phyloP scores from a whole-genome alignment of 2,797 vertebrate genomes.

The Diplodus puntazzo region DNA sequence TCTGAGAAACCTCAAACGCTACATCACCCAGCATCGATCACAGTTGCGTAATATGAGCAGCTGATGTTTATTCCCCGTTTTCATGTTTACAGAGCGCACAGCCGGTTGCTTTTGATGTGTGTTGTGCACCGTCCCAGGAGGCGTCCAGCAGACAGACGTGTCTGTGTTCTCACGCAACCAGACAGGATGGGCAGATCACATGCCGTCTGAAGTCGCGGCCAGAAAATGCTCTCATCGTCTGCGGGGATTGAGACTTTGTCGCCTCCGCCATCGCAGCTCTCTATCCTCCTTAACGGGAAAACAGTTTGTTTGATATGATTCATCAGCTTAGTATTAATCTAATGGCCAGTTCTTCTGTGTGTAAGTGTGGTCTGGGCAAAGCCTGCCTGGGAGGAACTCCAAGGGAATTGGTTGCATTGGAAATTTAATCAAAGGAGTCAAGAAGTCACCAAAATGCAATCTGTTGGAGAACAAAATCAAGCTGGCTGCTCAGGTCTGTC shows the following conservation, averaged over 20 bases:
- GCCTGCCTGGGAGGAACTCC: constrained; percentile 6
- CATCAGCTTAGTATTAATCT: constrained; percentile 48
- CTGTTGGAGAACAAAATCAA: constrained; percentile 25
- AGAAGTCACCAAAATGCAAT: constrained; percentile 30
- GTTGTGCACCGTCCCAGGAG: constrained; percentile 40
- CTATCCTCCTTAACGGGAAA: constrained; percentile 42
- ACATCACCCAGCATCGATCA: constrained; percentile 14
- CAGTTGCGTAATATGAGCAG: constrained; percentile 37
- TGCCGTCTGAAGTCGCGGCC: constrained; percentile 52
- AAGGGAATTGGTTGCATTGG: constrained; percentile 26
- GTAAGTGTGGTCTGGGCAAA: constrained; percentile 10
- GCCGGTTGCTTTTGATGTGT: constrained; percentile 57
- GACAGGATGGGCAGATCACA: constrained; percentile 65
- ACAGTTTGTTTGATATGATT: constrained; percentile 47
- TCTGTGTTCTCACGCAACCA: constrained; percentile 47
- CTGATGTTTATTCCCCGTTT: constrained; percentile 54
- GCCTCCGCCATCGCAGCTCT: constrained; percentile 20
- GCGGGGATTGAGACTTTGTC: constrained; percentile 30
- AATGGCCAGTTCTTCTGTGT: constrained; percentile 25
- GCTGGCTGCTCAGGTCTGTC: constrained; percentile 14
- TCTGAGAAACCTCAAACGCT: neutral
- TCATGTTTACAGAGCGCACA: constrained; percentile 41
- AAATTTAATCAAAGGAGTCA: constrained; percentile 38
- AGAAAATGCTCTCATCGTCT: constrained; percentile 49
- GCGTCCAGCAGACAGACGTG: constrained; percentile 35